Percentiles rank a stretch among this genome's conserved stretches.
phyloP scores from a whole-genome alignment of 1,140 invertebrate genomes.

The Parasteatoda tepidariorum region DNA sequence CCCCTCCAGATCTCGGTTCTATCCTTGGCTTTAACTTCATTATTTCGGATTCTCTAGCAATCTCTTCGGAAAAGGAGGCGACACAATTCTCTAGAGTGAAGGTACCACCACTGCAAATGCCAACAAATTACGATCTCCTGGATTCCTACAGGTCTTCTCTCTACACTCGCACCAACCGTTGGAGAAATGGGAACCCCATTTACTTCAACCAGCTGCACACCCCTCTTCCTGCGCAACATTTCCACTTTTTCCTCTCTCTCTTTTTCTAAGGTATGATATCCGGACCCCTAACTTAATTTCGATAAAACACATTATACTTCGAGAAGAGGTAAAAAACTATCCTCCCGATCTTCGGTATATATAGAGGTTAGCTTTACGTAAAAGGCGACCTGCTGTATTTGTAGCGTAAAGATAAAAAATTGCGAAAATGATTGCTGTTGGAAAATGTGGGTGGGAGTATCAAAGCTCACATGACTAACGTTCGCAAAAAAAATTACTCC shows the following conservation, averaged over 20 bases:
- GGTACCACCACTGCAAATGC: constrained; percentile 53
- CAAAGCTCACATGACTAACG: background rate
- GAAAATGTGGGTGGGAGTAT: background rate
- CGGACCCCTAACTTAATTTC: constrained; percentile 55
- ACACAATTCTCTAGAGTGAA: constrained; percentile 56
- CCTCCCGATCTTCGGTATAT: background rate
- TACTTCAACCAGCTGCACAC: constrained; percentile 30
- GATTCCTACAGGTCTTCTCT: constrained; percentile 50
- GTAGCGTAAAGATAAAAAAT: background rate
- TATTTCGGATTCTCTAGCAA: constrained; percentile 57
- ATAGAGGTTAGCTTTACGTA: background rate
- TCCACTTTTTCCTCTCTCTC: background rate
- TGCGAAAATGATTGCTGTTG: background rate
- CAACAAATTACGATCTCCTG: constrained; percentile 54
- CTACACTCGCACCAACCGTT: background rate
- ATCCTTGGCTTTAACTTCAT: constrained; percentile 59
- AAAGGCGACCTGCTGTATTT: background rate
- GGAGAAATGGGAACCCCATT: constrained; percentile 42
- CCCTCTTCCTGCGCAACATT: background rate
- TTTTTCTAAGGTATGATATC: constrained; percentile 36
- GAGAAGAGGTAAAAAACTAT: background rate
- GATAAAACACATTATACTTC: constrained; percentile 33
- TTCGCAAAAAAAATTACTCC: no score
- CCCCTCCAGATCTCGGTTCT: constrained; percentile 44
- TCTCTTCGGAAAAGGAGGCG: constrained; percentile 53